These are phyloP conservation scores for Mesorhabditis spiculigera DNA, from an alignment of 2,888 invertebrate species.

Conservation along the genomic window DNA sequence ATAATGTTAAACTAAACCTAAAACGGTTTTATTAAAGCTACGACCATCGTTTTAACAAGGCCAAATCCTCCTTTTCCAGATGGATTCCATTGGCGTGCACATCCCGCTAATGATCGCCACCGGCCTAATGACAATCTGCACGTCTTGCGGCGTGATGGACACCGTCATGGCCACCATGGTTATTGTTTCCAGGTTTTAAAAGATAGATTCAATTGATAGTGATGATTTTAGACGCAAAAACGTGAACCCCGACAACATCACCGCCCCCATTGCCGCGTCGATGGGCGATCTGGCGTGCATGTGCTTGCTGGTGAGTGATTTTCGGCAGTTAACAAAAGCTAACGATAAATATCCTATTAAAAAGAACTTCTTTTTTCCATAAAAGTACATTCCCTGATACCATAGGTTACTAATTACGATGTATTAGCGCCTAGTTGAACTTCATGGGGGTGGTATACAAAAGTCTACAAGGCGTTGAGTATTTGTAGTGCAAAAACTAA, in stretches of 20 bases:
- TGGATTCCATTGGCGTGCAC: not conserved
- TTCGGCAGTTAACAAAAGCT: no score
- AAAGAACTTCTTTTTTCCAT: no score
- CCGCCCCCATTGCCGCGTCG: not conserved
- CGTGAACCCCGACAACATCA: constrained; percentile 4
- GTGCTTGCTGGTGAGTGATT: constrained; percentile 3
- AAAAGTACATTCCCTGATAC: no score
- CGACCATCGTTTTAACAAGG: no score
- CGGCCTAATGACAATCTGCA: constrained; percentile 1
- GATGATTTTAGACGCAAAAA: not conserved
- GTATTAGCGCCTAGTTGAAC: no score
- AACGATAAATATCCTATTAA: no score
- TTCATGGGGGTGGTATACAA: no score
- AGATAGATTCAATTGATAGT: not conserved
- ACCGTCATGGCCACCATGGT: constrained; percentile 5
- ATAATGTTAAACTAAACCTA: no score
- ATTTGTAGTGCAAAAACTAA: no score
- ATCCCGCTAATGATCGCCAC: constrained; percentile 6
- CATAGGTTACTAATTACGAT: no score
- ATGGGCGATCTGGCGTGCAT: constrained; percentile 5
- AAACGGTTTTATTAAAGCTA: no score
- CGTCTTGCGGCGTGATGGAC: not conserved
- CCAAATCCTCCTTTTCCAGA: not conserved
- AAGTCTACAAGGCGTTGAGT: no score
- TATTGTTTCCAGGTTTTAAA: constrained; percentile 4